Evolutionary conservation across 2,113 vertebrate species (phyloP).

Genomic region (Talpa occidentalis): DNA sequence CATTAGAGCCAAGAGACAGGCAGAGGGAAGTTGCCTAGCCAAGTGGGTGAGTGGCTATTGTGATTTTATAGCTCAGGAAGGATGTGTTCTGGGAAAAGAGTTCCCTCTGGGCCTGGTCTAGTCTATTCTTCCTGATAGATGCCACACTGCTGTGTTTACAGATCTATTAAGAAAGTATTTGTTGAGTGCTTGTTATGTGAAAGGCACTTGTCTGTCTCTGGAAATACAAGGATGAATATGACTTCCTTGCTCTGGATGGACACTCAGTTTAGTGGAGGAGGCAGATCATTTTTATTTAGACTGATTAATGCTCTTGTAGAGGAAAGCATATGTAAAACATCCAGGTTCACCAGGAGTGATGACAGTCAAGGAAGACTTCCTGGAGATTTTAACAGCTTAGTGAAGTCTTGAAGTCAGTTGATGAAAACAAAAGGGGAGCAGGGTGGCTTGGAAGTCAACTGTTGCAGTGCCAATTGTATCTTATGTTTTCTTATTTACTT

Average conservation of each 20-base stretch:
- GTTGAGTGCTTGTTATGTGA: not conserved
- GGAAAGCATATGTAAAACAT: not conserved
- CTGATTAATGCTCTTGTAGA: not conserved
- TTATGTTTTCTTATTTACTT: not conserved
- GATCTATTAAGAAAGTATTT: not conserved
- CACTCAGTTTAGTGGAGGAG: not conserved
- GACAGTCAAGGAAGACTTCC: not conserved
- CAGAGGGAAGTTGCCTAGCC: not conserved
- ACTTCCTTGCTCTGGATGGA: not conserved
- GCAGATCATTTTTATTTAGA: not conserved
- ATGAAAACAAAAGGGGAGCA: not conserved
- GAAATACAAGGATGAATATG: not conserved
- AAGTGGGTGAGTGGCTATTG: not conserved
- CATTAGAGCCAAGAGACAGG: not conserved
- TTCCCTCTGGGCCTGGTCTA: not conserved
- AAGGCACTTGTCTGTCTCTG: not conserved
- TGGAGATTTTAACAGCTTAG: not conserved
- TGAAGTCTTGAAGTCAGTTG: not conserved
- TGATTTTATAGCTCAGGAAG: not conserved
- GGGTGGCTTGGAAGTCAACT: not conserved
- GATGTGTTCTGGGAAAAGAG: not conserved
- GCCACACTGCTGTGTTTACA: not conserved
- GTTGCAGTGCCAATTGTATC: accelerated
- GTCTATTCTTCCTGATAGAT: not conserved
- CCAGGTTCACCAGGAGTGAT: not conserved